Evolutionary conservation across 2,113 vertebrate genomes (phyloP), one percentile per base, ranked within the genome.

Genomic region (Elachura formosa): DNA sequence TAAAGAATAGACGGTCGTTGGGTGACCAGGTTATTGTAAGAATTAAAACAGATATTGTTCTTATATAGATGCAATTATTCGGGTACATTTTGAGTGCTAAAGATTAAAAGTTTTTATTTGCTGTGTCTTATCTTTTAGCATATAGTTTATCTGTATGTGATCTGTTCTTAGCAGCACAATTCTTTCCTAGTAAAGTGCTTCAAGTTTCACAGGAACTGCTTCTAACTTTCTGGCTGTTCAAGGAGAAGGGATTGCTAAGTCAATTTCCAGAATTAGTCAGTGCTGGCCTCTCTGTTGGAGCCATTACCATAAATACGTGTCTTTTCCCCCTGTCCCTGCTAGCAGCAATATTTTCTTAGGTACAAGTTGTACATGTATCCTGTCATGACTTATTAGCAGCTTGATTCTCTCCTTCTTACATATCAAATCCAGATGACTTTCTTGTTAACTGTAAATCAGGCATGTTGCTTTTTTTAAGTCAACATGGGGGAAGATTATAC

Each of bases 391-490:
- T 59, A 81, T 40, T 73, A 80, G 49, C 48, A 78, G 48, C 18
- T 31, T 56, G 59, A 52, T 63, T 92, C 56, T 84, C 28, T 68
- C 48, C 40, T 77, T 58, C 19, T 62, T 88, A 54, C 9, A 4
- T 84, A 81, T 75, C 59, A 89, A 91, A 92, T 93, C 89, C 93
- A 93, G 90, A 92, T 95, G 61, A 89, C 87, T 86, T 86, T 62
- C 48, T 86, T 90, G 64, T 92, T 93, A 92, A 54, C 29, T 90
- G 26, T 52, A 46, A 31, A 54, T 93, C 45, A 48, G 38, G 26
- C 45, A 16, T 43, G 28, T 71, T 75, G n/a, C 34, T 74, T 90
- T 92, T 92, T 84, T 71, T 29, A 92, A 94, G 28, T 54, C 21
- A 54, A 23, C 10, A 2, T 16, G 40, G 5, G 14, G 21, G 20